Percentiles rank a stretch among this genome's conserved stretches.
phyloP scores from a whole-genome alignment of 2,888 invertebrate species.

The Pocota personata region DNA sequence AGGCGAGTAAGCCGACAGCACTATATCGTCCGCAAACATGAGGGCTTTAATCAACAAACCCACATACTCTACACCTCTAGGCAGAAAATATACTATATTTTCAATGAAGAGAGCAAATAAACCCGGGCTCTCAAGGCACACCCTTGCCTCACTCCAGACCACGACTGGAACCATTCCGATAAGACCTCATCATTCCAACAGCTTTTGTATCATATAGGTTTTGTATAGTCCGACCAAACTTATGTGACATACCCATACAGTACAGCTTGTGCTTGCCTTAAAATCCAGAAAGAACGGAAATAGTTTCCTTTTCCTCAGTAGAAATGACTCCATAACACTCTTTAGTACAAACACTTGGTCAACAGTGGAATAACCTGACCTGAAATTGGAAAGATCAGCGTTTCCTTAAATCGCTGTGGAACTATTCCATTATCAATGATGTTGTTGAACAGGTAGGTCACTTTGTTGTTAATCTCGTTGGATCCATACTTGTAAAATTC shows the following conservation, averaged over 20 bases:
- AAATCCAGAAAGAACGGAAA: constrained; percentile 14
- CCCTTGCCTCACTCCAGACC: background rate
- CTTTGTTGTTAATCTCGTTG: background rate
- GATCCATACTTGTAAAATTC: constrained; percentile 3
- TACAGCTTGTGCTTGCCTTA: constrained; percentile 1
- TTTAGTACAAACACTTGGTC: background rate
- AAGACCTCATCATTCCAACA: too few relatives aligned
- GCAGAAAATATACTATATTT: background rate
- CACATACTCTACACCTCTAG: background rate
- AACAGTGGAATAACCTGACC: background rate
- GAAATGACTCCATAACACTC: background rate
- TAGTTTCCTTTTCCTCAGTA: background rate
- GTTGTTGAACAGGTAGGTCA: too few relatives aligned
- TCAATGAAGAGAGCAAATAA: background rate
- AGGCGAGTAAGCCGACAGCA: background rate
- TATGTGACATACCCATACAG: background rate
- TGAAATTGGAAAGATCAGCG: background rate
- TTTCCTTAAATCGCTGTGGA: background rate
- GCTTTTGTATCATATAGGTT: background rate
- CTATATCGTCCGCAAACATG: background rate
- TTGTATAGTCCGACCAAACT: background rate
- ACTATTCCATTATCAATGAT: background rate
- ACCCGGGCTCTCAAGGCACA: background rate
- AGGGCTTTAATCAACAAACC: background rate
- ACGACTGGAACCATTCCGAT: background rate